phyloP scores from a whole-genome alignment of 2,797 vertebrate species.

The Loriculus beryllinus region DNA sequence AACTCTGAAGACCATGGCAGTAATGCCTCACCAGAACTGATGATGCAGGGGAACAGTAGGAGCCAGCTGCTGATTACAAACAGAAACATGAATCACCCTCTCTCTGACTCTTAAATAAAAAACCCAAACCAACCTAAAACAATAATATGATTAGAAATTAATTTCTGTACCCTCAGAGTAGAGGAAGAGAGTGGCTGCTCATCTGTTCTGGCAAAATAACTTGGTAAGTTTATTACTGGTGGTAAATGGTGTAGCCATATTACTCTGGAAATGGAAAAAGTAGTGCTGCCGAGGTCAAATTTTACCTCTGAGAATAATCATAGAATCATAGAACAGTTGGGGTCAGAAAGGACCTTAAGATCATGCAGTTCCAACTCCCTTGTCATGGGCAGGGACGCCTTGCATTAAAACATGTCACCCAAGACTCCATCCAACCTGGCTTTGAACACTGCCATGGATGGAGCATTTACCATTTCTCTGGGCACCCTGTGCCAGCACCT shows the following conservation, averaged over 20 bases:
- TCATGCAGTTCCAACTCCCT: neutral
- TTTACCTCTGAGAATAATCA: neutral
- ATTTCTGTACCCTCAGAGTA: neutral
- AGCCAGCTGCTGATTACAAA: conserved; percentile 33
- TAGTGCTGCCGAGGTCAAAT: neutral
- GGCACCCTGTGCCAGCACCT: neutral
- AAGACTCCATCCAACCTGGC: neutral
- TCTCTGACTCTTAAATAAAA: neutral
- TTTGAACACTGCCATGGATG: neutral
- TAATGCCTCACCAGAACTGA: neutral
- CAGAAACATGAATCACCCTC: neutral
- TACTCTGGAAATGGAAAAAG: neutral
- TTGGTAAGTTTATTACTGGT: neutral
- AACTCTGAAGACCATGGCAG: neutral
- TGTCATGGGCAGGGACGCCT: neutral
- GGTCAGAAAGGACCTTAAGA: neutral
- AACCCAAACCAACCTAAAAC: neutral
- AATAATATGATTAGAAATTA: neutral
- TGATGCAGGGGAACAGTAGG: conserved; percentile 14
- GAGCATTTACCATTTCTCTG: neutral
- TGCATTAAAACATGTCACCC: neutral
- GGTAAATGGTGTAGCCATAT: neutral
- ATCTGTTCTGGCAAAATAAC: neutral
- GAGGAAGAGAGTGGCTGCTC: neutral
- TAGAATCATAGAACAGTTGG: neutral